Evolutionary conservation across 2,113 vertebrate species (phyloP), one percentile per base, ranked within the genome.

Genomic region (Pseudolaguvia tuberculata): DNA sequence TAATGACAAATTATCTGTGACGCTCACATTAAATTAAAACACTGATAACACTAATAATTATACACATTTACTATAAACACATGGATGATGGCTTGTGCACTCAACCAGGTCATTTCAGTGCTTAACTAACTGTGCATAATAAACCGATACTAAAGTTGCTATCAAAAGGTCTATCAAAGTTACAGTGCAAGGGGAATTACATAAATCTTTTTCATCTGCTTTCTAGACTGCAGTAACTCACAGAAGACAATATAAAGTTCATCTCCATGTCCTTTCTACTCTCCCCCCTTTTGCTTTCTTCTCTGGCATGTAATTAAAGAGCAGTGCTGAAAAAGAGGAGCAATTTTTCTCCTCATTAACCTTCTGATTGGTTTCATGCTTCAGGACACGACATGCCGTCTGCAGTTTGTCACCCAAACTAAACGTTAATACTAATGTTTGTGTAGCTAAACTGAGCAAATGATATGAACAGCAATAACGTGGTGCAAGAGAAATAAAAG

Each of bases 331-430:
- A 61, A 75, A 52, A 78, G 77, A 81, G 89, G 91, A 89, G 94
- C 91, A 88, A 98, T 97, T 99, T 97, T 90, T 95, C 94, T 95
- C 94, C 94, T 96, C 95, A 97, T 98, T 98, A 99, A 99, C 94
- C 97, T 96, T 90, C 93, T 96, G 95, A 98, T 98, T 97, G 95
- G 94, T 97, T 98, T 96, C 91, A 70, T 89, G 92, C 89, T 92
- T 93, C 91, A 88, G 91, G 87, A 93, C 94, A 93, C 86, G 87
- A 81, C 90, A 72, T 84, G 85, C 90, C 86, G 86, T 90, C 89
- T 87, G 95, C 94, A 94, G 91, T 96, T 95, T 96, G 95, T 97
- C 96, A 96, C 95, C 90, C 92, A 94, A 96, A 94, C 90, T 92
- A 91, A 93, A 96, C 94, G 89, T 95, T 96, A 97, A 97, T 92